These are phyloP conservation scores for Mormyrops boulengeri DNA, from an alignment of 2,797 vertebrate species.

Conservation along the genomic window DNA sequence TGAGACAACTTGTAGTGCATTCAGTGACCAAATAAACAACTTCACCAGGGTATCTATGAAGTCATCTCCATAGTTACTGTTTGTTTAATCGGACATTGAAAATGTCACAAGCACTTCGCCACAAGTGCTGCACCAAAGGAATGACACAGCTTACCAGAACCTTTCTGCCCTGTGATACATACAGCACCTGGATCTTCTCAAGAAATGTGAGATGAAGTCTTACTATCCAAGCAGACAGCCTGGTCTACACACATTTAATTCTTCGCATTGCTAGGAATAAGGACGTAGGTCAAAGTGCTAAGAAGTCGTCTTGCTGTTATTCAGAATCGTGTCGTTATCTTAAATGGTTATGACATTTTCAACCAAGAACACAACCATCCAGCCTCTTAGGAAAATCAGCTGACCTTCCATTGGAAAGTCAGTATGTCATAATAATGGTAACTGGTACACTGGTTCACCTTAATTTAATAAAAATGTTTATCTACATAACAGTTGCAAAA, in stretches of 20 bases:
- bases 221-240: neutral
- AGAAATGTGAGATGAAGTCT: neutral
- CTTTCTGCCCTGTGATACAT: neutral
- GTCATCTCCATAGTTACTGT: neutral
- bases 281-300: neutral
- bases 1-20: neutral
- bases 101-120: neutral
- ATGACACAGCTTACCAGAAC: neutral
- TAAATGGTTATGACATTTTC: neutral
- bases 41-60: neutral
- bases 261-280: neutral
- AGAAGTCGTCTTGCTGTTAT: neutral
- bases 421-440: neutral
- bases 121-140: neutral
- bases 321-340: neutral
- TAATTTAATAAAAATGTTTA: neutral
- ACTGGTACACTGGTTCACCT: neutral
- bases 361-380: neutral
- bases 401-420: neutral
- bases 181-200: neutral
- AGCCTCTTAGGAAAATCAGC: neutral
- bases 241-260: neutral
- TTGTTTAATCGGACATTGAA: neutral
- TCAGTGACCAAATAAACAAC: neutral
- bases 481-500: neutral